Evolutionary conservation across 2,888 invertebrate species (phyloP).

Genomic region (Pinctada fucata): DNA sequence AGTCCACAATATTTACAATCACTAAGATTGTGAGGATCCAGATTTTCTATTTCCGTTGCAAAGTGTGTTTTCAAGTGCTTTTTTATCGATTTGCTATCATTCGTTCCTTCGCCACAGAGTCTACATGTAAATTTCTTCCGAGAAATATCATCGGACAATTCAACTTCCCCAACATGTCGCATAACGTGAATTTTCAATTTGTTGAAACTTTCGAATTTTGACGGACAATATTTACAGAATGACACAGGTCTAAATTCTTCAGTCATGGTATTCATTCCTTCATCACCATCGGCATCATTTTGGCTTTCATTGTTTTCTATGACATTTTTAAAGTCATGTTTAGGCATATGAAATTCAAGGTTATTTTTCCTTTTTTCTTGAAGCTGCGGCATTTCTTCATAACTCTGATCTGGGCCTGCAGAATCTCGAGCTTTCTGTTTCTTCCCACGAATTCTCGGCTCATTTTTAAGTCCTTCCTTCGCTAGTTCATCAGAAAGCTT

Average conservation of each 20-base stretch:
- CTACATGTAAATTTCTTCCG: conserved; percentile 8
- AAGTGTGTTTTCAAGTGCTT: conserved; percentile 12
- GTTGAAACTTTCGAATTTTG: conserved; percentile 19
- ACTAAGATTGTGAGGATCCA: conserved; percentile 13
- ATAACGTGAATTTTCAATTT: conserved; percentile 27
- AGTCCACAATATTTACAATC: conserved; percentile 37
- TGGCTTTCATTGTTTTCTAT: conserved; percentile 2
- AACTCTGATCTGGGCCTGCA: too few relatives aligned
- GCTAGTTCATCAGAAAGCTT: conserved; percentile 14
- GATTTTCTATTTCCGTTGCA: background rate
- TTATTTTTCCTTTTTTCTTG: conserved; percentile 3
- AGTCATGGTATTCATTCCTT: background rate
- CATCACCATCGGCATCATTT: background rate
- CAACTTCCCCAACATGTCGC: conserved; percentile 25
- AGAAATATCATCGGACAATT: background rate
- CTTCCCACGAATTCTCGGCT: background rate
- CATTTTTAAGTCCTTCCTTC: conserved; percentile 8
- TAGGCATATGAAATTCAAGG: conserved; percentile 1
- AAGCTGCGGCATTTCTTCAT: background rate
- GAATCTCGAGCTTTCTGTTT: too few relatives aligned
- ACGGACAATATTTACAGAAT: conserved; percentile 35
- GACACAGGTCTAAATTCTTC: background rate
- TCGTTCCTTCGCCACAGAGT: background rate
- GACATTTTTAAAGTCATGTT: conserved; percentile 12
- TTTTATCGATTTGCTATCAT: background rate